Conservation (phyloP, 2,797 vertebrate species). For the Scleropages formosus region DNA sequence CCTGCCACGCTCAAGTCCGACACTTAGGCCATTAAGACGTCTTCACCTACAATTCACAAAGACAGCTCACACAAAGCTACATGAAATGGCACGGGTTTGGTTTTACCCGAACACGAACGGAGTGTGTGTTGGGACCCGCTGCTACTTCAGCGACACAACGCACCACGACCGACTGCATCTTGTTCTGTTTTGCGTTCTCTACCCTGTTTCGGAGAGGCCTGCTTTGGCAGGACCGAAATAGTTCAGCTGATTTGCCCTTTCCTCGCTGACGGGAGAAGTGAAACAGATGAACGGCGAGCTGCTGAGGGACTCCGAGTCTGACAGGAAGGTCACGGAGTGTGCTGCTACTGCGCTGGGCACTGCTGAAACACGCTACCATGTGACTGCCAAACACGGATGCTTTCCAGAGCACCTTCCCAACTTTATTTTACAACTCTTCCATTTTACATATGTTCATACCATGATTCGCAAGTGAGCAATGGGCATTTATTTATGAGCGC, state of each 20-base stretch:
- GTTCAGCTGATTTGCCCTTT: slow-evolving; percentile 12
- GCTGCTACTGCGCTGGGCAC: not conserved
- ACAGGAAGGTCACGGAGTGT: not conserved
- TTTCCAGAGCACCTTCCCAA: slow-evolving; percentile 8
- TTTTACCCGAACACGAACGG: no score
- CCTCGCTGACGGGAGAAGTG: slow-evolving; percentile 59
- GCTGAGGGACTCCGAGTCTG: not conserved
- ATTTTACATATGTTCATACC: no score
- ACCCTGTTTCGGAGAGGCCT: not conserved
- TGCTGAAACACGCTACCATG: not conserved
- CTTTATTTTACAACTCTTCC: no score
- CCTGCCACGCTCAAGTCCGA: not conserved
- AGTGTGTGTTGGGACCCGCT: not conserved
- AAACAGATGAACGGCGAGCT: slow-evolving; percentile 46
- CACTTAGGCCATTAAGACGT: not conserved
- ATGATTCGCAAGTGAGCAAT: not conserved
- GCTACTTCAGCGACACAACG: not conserved
- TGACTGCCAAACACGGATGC: not conserved
- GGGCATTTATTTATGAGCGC: not conserved
- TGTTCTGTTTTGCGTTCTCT: not conserved
- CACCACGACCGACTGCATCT: not conserved
- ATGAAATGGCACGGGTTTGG: no score
- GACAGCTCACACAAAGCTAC: no score
- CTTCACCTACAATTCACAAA: no score
- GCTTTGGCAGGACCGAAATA: slow-evolving; percentile 16